Base-by-base conservation (phyloP, 1,140 invertebrate genomes). In the Stenopsyche tienmushanensis region DNA sequence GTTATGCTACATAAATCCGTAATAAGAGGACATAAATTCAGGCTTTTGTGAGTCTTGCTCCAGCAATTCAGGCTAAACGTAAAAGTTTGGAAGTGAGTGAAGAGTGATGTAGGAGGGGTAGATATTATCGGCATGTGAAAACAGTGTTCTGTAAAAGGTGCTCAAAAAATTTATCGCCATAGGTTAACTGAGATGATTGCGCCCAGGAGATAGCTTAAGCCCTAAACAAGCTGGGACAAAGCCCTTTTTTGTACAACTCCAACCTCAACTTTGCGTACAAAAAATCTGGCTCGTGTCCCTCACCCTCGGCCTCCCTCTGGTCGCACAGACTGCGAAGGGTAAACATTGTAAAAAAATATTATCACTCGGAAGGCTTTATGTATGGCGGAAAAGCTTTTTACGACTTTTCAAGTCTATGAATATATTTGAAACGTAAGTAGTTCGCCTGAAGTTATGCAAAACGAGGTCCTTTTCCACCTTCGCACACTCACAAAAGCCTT, bases 311-410 rank as follows among this genome's bases (percentile, higher is more conserved):
- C 8, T 15, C 26, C 18, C 7, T 15, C 17, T 41, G 17, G n/a
- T 21, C 17, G 55, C 39, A 20, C 21, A 57, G 23, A 39, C 41
- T n/a, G 41, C 52, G 39, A 23, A 59, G 26, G 50, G 64, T 60
- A 60, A 59, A 65, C 64, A 59, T 60, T 59, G 64, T 65, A 60
- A 65, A 65, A 65, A 65, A 65, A 65, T 65, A 65, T 65, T 65
- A 65, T 65, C 64, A 65, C 64, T 65, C 50, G 64, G 49, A 65
- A 65, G 57, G 54, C 54, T 65, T 65, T 65, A 60, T 65, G 64
- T 65, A 42, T 24, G 29, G 21, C 57, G 64, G 60, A 21, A 65
- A 65, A 59, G 54, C 44, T 65, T 65, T 65, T 65, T 65, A 65
- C 55, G 55, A 60, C 55, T 65, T 65, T 65, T 65, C 64, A 65